These are phyloP conservation scores for Drosophila percnosoma DNA, from an alignment of 2,888 invertebrate genomes.

Conservation along the genomic window DNA sequence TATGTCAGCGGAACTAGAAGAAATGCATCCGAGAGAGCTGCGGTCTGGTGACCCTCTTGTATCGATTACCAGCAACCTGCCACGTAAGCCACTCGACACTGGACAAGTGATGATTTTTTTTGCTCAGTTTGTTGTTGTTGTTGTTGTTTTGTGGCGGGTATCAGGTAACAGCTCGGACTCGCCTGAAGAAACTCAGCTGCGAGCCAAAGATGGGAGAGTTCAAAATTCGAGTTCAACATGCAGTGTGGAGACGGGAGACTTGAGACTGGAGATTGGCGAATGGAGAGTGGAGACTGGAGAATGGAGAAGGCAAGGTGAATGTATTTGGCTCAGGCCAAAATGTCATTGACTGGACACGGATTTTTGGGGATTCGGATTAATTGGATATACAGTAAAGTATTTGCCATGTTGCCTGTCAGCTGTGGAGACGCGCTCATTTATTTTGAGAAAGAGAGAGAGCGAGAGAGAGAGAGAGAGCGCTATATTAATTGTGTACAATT, in stretches of 20 bases:
- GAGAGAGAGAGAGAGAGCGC: background rate
- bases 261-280: background rate
- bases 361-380: constrained; percentile 17
- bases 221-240: constrained; percentile 8
- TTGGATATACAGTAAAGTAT: background rate
- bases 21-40: constrained; percentile 45
- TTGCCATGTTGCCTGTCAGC: constrained; percentile 1
- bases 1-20: constrained; percentile 43
- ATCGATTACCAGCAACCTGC: constrained; percentile 44
- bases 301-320: constrained; percentile 18
- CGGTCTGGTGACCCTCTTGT: constrained; percentile 56
- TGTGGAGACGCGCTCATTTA: background rate
- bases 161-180: constrained; percentile 44
- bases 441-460: background rate
- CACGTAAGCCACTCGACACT: constrained; percentile 43
- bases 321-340: constrained; percentile 20
- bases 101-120: constrained; percentile 14
- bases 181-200: constrained; percentile 41
- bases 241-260: background rate
- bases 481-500: constrained; percentile 1
- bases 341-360: constrained; percentile 53
- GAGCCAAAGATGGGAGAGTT: constrained; percentile 5
- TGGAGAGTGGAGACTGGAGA: background rate
- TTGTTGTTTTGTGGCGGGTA: constrained; percentile 4
- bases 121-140: background rate